These are phyloP conservation scores for Deilephila elpenor DNA, from an alignment of 2,888 invertebrate genomes.

Conservation along the genomic window DNA sequence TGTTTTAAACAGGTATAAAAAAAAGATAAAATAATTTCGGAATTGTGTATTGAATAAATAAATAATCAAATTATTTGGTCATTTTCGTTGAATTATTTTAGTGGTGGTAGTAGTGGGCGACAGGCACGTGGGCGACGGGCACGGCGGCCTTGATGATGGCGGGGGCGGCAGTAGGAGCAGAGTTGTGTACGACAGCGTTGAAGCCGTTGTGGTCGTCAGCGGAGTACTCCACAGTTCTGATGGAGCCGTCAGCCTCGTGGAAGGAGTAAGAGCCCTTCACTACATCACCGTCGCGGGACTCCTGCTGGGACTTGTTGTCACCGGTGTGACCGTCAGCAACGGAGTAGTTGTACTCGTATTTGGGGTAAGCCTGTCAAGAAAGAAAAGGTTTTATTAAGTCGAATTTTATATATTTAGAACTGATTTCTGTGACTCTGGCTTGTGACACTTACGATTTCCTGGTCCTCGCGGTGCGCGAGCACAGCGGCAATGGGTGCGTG, in stretches of 20 bases:
- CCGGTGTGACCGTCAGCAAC: constrained; percentile 77
- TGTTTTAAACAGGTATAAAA: not conserved
- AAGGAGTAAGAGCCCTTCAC: constrained; percentile 84
- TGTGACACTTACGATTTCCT: constrained; percentile 37
- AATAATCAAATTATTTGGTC: not conserved
- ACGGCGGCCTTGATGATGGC: constrained; percentile 41
- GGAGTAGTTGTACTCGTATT: constrained; percentile 76
- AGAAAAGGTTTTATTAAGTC: not conserved
- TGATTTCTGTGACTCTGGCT: not conserved
- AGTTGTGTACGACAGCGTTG: constrained; percentile 60
- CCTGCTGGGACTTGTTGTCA: constrained; percentile 78
- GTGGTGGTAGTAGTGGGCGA: constrained; percentile 46
- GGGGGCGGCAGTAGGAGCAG: constrained; percentile 47
- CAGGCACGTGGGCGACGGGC: constrained; percentile 42
- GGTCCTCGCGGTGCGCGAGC: constrained; percentile 41
- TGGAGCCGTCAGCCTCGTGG: constrained; percentile 79
- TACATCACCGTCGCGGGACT: constrained; percentile 78
- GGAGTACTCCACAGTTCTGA: constrained; percentile 79
- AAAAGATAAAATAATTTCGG: not conserved
- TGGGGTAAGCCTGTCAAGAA: constrained; percentile 66
- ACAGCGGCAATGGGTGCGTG: constrained; percentile 44
- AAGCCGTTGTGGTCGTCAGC: constrained; percentile 77
- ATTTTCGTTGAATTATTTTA: not conserved
- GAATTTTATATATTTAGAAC: not conserved
- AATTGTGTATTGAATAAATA: not conserved